Percentiles rank a stretch among this genome's conserved stretches.
Conservation (phyloP, 2,113 vertebrate genomes). For the Scomber scombrus region DNA sequence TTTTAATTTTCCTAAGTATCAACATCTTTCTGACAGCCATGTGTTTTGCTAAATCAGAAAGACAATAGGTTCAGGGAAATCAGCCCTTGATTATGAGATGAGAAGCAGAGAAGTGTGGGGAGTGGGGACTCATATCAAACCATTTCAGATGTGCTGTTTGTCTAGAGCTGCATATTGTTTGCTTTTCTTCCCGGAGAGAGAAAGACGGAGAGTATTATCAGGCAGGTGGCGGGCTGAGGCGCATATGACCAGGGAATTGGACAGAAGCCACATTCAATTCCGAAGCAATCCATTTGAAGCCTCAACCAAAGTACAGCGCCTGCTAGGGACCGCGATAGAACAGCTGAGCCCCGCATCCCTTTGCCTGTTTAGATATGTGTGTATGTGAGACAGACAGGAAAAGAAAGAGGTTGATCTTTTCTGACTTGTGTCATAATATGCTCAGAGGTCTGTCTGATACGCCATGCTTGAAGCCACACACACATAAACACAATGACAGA, state of each 20-base stretch:
- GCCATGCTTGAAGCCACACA: neutral
- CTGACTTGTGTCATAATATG: conserved; percentile 53
- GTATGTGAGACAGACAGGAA: conserved; percentile 3
- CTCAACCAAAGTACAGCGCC: conserved; percentile 18
- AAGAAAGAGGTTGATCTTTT: neutral
- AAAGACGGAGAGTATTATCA: conserved; percentile 20
- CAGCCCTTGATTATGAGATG: neutral
- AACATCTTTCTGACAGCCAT: neutral
- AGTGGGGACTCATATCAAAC: conserved; percentile 19
- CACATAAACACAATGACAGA: conserved; percentile 2
- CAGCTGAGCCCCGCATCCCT: conserved; percentile 48
- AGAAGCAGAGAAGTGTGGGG: neutral
- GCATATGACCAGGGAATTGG: conserved; percentile 35
- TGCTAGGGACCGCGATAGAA: conserved; percentile 26
- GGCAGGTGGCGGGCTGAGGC: conserved; percentile 49
- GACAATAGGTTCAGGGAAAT: neutral
- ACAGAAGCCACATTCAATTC: conserved; percentile 47
- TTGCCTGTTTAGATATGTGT: conserved; percentile 23
- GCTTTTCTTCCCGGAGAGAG: conserved; percentile 13
- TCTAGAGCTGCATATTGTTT: conserved; percentile 37
- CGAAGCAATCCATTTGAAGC: conserved; percentile 40
- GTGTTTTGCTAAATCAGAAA: conserved; percentile 2
- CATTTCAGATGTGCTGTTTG: conserved; percentile 46
- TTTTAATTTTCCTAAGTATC: neutral
- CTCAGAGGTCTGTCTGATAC: conserved; percentile 8